Conservation (phyloP, 2,113 vertebrate genomes). For the Gymnobelideus leadbeateri region DNA sequence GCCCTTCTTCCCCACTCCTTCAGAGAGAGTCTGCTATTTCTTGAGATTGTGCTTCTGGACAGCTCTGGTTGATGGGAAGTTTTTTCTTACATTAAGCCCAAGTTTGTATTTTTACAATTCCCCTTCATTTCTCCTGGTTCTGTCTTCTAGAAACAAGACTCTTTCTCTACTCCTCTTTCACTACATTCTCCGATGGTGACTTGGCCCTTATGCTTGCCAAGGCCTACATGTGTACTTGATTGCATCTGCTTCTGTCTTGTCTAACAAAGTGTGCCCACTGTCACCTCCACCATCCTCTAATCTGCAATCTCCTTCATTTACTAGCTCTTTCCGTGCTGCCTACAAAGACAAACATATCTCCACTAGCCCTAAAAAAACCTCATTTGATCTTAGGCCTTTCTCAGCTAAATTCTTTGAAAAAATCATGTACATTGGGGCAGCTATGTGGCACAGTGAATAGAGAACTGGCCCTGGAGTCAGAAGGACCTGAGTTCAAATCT, state of each 20-base stretch:
- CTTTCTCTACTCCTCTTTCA: slow-evolving; percentile 1
- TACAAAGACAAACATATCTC: neutral
- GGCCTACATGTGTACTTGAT: neutral
- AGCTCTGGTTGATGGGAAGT: neutral
- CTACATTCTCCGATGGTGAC: neutral
- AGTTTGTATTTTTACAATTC: neutral
- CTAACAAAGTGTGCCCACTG: neutral
- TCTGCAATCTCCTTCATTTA: neutral
- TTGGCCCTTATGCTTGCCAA: neutral
- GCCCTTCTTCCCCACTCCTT: neutral
- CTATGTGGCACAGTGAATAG: too few relatives aligned
- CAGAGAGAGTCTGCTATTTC: neutral
- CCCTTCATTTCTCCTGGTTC: neutral
- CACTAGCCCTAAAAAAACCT: neutral
- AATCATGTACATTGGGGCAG: neutral
- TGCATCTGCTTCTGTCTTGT: neutral
- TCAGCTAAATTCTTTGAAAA: neutral
- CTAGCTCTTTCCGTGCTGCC: neutral
- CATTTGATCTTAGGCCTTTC: neutral
- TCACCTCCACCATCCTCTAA: neutral
- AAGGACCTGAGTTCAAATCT: too few relatives aligned
- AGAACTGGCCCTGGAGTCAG: too few relatives aligned
- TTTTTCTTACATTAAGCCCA: neutral
- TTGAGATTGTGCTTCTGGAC: neutral
- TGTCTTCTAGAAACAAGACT: neutral